Conservation (phyloP, 2,797 vertebrate genomes). For the Melanotaenia parkinsoni region DNA sequence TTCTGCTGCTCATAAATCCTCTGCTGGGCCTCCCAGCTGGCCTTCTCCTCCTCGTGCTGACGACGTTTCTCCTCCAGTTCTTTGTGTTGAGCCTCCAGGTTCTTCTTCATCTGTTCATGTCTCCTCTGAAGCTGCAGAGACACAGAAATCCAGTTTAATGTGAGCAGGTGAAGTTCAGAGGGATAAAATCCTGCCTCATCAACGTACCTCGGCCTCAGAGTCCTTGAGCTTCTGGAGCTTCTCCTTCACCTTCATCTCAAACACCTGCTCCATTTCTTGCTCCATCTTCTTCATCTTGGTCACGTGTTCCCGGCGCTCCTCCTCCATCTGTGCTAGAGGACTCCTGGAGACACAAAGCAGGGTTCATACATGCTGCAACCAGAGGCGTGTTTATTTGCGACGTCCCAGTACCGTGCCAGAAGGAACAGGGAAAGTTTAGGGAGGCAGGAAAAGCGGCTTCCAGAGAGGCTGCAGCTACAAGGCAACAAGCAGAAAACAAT, state of each 20-base stretch:
- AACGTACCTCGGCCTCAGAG: constrained; percentile 91
- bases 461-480: no score
- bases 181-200: not conserved
- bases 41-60: constrained; percentile 91
- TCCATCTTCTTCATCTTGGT: constrained; percentile 98
- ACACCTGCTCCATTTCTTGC: constrained; percentile 97
- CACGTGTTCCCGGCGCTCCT: constrained; percentile 93
- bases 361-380: no score
- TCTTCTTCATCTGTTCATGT: constrained; percentile 99
- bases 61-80: constrained; percentile 94
- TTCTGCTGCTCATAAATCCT: constrained; percentile 95
- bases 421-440: no score
- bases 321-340: constrained; percentile 96
- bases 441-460: no score
- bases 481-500: no score
- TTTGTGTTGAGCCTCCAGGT: constrained; percentile 95
- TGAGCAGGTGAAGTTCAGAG: not conserved
- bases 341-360: constrained; percentile 83
- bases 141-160: not conserved
- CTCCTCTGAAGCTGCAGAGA: constrained; percentile 89
- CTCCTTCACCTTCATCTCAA: constrained; percentile 98
- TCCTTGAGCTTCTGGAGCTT: constrained; percentile 96
- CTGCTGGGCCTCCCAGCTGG: constrained; percentile 91
- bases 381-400: no score
- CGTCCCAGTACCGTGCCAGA: no score